A percentile compares a stretch with the other conserved stretches of the same genome.
Conservation (phyloP, 2,888 invertebrate genomes). For the Monochamus alternatus region DNA sequence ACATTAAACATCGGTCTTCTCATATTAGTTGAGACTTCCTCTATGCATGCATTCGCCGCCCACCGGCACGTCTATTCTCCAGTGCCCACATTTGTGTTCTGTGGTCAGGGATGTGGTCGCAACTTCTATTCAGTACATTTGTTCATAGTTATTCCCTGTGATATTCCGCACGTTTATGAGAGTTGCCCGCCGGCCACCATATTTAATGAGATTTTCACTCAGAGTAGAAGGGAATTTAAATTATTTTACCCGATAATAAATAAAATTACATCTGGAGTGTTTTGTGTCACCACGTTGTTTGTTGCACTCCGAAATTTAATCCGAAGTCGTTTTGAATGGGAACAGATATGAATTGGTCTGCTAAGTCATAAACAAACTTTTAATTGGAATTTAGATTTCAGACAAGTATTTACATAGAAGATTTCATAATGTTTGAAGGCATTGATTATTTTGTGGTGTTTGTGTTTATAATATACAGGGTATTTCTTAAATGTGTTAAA, state of each 20-base stretch:
- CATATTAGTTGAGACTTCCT: background rate
- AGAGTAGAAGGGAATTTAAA: constrained; percentile 46
- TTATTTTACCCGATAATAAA: constrained; percentile 41
- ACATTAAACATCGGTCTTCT: background rate
- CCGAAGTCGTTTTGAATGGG: constrained; percentile 12
- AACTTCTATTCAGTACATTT: constrained; percentile 39
- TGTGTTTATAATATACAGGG: too few species aligned
- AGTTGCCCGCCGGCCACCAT: constrained; percentile 42
- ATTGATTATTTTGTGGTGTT: too few species aligned
- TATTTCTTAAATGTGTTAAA: too few species aligned
- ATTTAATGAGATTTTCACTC: constrained; percentile 48
- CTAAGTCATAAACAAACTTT: background rate
- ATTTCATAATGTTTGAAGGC: too few species aligned
- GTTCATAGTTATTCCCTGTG: constrained; percentile 42
- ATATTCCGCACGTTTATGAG: constrained; percentile 48
- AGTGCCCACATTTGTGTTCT: constrained; percentile 33
- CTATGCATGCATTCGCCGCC: constrained; percentile 11
- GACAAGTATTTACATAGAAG: too few species aligned
- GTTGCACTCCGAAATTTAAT: background rate
- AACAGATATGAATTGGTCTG: constrained; percentile 2
- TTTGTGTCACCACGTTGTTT: constrained; percentile 2
- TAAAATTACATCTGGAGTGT: constrained; percentile 37
- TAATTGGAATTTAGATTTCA: too few species aligned
- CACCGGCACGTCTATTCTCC: constrained; percentile 15
- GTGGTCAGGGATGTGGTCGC: constrained; percentile 17